Evolutionary conservation across 2,797 vertebrate genomes (phyloP).

Genomic region (Capromys pilorides): DNA sequence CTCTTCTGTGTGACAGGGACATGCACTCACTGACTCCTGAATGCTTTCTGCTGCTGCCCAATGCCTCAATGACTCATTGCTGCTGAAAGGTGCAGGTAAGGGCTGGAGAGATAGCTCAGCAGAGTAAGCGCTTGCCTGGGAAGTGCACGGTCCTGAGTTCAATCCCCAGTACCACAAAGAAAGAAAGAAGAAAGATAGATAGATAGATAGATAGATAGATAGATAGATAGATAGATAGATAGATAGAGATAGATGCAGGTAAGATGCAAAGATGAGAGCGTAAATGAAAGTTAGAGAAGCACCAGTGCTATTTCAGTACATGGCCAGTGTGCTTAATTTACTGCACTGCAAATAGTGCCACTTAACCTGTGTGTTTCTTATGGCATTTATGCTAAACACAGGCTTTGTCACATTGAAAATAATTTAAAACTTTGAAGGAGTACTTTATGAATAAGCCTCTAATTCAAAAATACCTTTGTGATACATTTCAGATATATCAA

Average conservation of each 20-base stretch:
- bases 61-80: too few species aligned
- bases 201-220: too few species aligned
- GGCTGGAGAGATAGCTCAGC: too few species aligned
- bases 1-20: background rate
- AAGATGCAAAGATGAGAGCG: background rate
- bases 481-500: background rate
- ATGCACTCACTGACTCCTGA: background rate
- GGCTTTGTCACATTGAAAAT: background rate
- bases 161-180: too few species aligned
- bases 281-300: background rate
- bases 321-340: conserved; percentile 33
- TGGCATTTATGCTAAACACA: background rate
- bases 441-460: conserved; percentile 4
- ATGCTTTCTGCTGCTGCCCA: background rate
- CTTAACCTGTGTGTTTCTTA: background rate
- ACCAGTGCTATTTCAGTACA: background rate
- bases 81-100: background rate
- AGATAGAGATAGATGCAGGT: background rate
- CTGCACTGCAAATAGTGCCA: conserved; percentile 6
- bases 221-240: too few species aligned
- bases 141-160: too few species aligned
- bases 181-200: too few species aligned
- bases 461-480: background rate
- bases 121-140: too few species aligned
- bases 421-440: background rate